Evolutionary conservation across 1,140 invertebrate genomes (phyloP), one percentile per base, ranked within the genome.

Genomic region (Gryon sp.): DNA sequence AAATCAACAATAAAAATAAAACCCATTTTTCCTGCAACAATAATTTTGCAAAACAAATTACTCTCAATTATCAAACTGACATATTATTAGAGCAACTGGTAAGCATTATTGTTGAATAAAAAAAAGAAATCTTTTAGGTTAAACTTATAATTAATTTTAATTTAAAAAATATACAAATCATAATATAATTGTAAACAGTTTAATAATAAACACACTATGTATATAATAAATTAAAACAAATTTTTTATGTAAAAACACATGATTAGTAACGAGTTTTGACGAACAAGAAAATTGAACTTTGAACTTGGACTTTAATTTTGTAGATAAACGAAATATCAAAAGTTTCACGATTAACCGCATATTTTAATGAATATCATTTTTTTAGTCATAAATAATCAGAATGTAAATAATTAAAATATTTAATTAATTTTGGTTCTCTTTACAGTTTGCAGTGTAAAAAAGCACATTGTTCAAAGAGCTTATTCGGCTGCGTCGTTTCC

Each of bases 401-500:
- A n/a, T n/a, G n/a, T n/a, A n/a, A n/a, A n/a, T n/a, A n/a, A n/a
- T 28, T 22, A 46, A 22, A 22, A 19, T 36, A 28, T 28, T 24
- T 12, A 48, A 62, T 46, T 53, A 18, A 26, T 32, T n/a, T 18
- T 32, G 1, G 53, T 81, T 90, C 88, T n/a, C n/a, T n/a, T n/a
- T n/a, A n/a, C n/a, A n/a, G n/a, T n/a, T 41, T 78, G 91, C 90
- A 90, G 76, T 87, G 88, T 82, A 90, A 84, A 85, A 81, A 90
- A 90, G 83, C 86, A 88, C 69, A 78, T 89, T 50, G 87, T 85
- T 0, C 88, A 89, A 57, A 88, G 91, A 62, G 59, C 88, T n/a
- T 92, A 90, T 81, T 91, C 92, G 0, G 90, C 92, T 70, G 87
- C 90, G 53, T 79, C 86, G 55, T 93, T 92, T 87, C 94, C 93